Percentiles rank a stretch among this genome's conserved stretches.
These are phyloP conservation scores for Calidris pygmaea DNA, from an alignment of 2,113 vertebrate genomes.

Conservation along the genomic window DNA sequence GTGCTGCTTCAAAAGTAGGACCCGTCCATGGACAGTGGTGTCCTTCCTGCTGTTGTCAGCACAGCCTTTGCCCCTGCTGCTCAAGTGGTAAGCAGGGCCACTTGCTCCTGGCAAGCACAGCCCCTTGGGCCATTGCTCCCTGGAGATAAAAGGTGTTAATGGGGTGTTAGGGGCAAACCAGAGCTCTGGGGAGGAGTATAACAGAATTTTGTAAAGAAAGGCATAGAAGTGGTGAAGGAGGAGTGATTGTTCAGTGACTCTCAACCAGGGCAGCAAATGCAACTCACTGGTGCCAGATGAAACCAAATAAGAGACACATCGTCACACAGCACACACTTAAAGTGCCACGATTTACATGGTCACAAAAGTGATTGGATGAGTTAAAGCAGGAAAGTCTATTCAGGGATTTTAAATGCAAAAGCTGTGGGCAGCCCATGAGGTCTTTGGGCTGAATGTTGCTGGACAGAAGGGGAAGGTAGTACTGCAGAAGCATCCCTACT, in stretches of 20 bases:
- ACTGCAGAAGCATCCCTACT: not conserved
- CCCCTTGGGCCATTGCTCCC: not conserved
- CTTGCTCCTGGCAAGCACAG: not conserved
- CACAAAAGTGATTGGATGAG: not conserved
- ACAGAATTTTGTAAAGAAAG: not conserved
- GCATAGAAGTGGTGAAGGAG: not conserved
- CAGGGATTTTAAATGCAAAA: not conserved
- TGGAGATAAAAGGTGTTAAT: not conserved
- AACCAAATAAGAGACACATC: not conserved
- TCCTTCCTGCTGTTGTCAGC: not conserved
- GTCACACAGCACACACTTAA: not conserved
- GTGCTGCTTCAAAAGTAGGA: not conserved
- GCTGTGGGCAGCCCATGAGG: not conserved
- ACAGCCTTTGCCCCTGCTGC: not conserved
- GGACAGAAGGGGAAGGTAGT: not conserved
- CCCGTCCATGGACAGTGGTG: rapidly evolving
- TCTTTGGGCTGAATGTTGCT: not conserved
- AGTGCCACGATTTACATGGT: not conserved
- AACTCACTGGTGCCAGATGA: not conserved
- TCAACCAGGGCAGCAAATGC: not conserved
- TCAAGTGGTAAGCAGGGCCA: not conserved
- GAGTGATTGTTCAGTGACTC: not conserved
- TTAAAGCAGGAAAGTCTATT: not conserved
- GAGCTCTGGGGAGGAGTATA: not conserved
- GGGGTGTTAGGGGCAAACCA: not conserved